Base-by-base conservation (phyloP, 2,888 invertebrate species). In the Helicoverpa assulta region DNA sequence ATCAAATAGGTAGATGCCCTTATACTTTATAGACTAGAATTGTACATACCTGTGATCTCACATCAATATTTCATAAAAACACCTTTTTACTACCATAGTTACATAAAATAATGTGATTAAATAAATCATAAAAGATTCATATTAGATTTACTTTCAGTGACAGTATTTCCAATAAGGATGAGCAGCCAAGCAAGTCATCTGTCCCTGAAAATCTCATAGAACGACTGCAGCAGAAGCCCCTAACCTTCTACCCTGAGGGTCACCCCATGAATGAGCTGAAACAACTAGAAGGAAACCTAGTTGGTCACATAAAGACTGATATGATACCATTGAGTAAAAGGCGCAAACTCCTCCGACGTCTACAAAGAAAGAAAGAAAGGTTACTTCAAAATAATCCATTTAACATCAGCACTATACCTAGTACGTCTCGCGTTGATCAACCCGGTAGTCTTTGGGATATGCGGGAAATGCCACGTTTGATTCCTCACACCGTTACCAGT, bases 261-360 rank as follows among this genome's bases (percentile, higher is more conserved):
- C 96, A 96, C 79, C 96, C 96, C 16, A 96, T 96, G 88, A 94
- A 96, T 83, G 88, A 94, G 53, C 84, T 97, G 5, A 93, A 95
- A 80, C 89, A 95, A 60, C 82, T 97, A 19, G 96, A 96, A 83
- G 84, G 94, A 58, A 90, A 93, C 54, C 75, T 96, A 59, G 96
- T 96, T 82, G 91, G 93, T 1, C 93, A 96, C 78, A 85, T 96
- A n/a, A 89, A 90, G 73, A 84, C 88, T 55, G 91, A 94, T 16
- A 88, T 92, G n/a, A 85, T 94, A 52, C 91, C 95, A 10, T 84
- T 95, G 0, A 92, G 91, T 3, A 96, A 96, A 80, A 83, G 95
- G 33, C 85, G 95, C n/a, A 96, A 96, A 82, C 90, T 95, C 56
- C 87, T 96, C 12, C 81, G 96, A 71, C 92, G 94, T 19, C 89